Evolutionary conservation across 2,113 vertebrate species (phyloP).

Genomic region (Corydoras sp.): DNA sequence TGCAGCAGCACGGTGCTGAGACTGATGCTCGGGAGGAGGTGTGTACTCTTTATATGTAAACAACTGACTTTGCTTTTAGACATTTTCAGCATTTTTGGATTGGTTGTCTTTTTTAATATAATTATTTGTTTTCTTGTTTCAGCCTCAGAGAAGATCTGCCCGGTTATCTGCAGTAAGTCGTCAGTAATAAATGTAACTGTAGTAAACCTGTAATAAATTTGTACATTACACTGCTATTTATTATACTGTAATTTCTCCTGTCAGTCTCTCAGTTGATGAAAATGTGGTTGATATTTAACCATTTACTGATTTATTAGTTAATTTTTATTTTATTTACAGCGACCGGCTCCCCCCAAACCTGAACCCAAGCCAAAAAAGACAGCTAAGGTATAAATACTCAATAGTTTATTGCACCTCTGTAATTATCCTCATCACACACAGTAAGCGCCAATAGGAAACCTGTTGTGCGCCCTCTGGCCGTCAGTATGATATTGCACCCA

Average conservation of each 20-base stretch:
- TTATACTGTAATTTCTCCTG: background rate
- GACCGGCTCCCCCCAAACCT: conserved; percentile 69
- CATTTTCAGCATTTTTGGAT: background rate
- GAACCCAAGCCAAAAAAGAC: conserved; percentile 85
- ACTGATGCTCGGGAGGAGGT: conserved; percentile 82
- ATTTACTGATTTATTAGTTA: background rate
- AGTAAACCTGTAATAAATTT: background rate
- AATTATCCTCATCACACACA: too few relatives aligned
- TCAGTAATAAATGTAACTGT: background rate
- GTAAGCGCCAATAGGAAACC: too few relatives aligned
- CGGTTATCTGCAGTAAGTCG: conserved; percentile 84
- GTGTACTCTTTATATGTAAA: background rate
- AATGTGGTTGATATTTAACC: background rate
- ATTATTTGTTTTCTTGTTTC: conserved; percentile 38
- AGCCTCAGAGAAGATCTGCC: conserved; percentile 92
- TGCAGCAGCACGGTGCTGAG: conserved; percentile 64
- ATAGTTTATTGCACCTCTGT: background rate
- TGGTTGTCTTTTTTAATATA: background rate
- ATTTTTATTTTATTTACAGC: conserved; percentile 55
- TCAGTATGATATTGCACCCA: too few relatives aligned
- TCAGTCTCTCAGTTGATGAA: background rate
- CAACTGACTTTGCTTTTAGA: background rate
- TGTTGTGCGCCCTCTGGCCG: too few relatives aligned
- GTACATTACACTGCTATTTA: background rate
- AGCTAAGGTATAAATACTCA: conserved; percentile 71